A percentile compares a stretch with the other conserved stretches of the same genome.
phyloP scores from a whole-genome alignment of 2,888 invertebrate species.

The Tetragonula carbonaria region DNA sequence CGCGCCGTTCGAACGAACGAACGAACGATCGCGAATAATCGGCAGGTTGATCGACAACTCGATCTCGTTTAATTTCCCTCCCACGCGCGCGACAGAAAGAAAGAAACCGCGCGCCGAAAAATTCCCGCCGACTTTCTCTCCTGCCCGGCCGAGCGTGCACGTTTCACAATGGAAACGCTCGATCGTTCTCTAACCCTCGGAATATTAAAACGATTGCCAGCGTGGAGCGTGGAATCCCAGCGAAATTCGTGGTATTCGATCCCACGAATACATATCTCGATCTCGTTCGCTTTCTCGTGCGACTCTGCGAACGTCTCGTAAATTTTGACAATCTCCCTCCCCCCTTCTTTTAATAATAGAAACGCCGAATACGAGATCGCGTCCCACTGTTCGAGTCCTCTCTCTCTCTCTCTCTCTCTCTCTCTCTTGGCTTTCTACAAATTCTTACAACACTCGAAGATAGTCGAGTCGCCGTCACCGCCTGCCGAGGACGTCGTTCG shows the following conservation, averaged over 20 bases:
- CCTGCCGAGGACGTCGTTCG: background rate
- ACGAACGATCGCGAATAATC: conserved; percentile 5
- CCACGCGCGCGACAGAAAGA: conserved; percentile 39
- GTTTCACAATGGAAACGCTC: conserved; percentile 30
- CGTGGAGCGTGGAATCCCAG: background rate
- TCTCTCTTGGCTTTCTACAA: background rate
- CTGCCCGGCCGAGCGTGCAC: conserved; percentile 40
- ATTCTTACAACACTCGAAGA: background rate
- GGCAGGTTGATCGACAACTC: conserved; percentile 6
- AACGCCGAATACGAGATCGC: background rate
- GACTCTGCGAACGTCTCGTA: background rate
- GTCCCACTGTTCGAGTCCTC: background rate
- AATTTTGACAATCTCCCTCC: background rate
- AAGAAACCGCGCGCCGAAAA: conserved; percentile 49
- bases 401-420: background rate
- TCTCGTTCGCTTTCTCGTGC: background rate
- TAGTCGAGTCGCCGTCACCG: background rate
- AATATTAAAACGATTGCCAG: conserved; percentile 8
- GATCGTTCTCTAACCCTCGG: conserved; percentile 33
- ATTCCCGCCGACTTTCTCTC: conserved; percentile 53
- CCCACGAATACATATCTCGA: background rate
- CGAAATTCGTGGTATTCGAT: conserved; percentile 9
- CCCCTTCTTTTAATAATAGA: background rate
- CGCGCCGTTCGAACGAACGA: background rate
- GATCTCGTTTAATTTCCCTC: conserved; percentile 40